phyloP scores from a whole-genome alignment of 2,888 invertebrate species.

The Uropetala carovei region DNA sequence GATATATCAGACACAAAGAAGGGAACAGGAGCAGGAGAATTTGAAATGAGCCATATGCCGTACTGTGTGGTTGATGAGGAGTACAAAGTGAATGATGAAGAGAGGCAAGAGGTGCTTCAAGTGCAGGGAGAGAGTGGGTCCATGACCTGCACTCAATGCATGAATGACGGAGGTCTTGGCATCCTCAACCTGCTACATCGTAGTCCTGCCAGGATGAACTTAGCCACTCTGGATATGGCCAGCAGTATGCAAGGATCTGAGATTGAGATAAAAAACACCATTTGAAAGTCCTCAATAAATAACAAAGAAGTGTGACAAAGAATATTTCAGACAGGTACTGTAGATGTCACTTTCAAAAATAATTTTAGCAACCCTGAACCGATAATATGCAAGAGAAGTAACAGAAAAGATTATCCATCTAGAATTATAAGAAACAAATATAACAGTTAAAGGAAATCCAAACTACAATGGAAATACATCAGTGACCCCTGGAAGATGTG shows the following conservation, averaged over 20 bases:
- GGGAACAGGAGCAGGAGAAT: not conserved
- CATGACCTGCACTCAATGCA: not conserved
- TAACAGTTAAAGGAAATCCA: too few relatives aligned
- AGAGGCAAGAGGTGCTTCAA: not conserved
- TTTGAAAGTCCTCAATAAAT: not conserved
- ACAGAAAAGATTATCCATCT: not conserved
- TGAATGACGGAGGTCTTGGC: constrained; percentile 63
- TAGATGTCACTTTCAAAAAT: not conserved
- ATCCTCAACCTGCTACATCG: constrained; percentile 48
- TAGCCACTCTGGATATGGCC: not conserved
- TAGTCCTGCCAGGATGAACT: constrained; percentile 62
- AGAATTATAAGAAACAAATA: not conserved
- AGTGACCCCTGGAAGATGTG: too few relatives aligned
- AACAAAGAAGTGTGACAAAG: not conserved
- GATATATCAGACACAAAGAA: not conserved
- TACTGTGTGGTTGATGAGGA: not conserved
- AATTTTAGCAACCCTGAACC: not conserved
- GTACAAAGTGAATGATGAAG: not conserved
- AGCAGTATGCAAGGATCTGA: not conserved
- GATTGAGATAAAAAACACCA: not conserved
- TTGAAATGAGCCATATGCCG: not conserved
- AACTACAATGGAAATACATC: too few relatives aligned
- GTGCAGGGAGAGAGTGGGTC: not conserved
- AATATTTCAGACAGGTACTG: not conserved
- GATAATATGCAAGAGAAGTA: not conserved